phyloP scores from a whole-genome alignment of 1,140 invertebrate species.

The Cydia splendana region DNA sequence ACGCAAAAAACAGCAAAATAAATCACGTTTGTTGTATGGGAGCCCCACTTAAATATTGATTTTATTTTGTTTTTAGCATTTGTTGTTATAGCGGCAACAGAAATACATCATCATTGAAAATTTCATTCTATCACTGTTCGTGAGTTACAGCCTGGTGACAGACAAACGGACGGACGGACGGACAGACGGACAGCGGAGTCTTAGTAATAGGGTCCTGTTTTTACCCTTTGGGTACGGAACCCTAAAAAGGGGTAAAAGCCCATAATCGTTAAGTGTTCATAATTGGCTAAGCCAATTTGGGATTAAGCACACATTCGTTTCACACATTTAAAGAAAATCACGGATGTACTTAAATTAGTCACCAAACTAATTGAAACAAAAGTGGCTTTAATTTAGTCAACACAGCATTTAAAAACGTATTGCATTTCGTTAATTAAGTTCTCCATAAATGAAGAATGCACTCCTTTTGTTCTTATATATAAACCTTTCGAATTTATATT shows the following conservation, averaged over 20 bases:
- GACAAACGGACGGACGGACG: too few species aligned
- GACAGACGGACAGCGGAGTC: too few species aligned
- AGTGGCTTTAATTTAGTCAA: background rate
- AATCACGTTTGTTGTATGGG: too few species aligned
- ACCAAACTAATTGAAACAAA: slow-evolving; percentile 13
- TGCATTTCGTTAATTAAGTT: background rate
- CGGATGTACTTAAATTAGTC: slow-evolving; percentile 2
- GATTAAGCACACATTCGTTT: background rate
- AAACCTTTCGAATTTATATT: background rate
- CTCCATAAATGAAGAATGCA: background rate
- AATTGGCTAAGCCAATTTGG: background rate
- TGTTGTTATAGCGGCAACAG: too few species aligned
- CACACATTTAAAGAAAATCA: slow-evolving; percentile 7
- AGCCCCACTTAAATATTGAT: too few species aligned
- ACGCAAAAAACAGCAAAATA: too few species aligned
- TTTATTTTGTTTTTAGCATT: too few species aligned
- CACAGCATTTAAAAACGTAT: background rate
- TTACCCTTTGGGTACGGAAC: too few species aligned
- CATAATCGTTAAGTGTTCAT: slow-evolving; percentile 7
- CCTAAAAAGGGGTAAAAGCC: background rate
- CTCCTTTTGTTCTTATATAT: background rate
- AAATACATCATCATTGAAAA: too few species aligned
- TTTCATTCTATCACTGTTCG: too few species aligned
- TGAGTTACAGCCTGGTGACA: too few species aligned
- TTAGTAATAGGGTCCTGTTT: too few species aligned